Conservation (phyloP, 2,113 vertebrate species). For the Halcyon malimbica region DNA sequence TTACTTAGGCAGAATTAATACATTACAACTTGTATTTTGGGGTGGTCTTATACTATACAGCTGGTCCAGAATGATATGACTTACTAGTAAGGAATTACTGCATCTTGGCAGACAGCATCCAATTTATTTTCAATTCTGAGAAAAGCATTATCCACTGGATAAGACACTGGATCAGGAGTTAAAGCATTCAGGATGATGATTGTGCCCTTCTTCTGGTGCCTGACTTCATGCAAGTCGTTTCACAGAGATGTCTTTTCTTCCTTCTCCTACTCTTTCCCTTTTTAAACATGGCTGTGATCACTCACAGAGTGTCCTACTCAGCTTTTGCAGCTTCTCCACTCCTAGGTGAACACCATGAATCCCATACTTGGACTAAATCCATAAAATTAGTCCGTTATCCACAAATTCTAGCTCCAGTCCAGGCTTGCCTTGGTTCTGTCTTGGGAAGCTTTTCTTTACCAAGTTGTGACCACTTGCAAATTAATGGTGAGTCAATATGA, state of each 20-base stretch:
- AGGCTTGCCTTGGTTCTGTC: neutral
- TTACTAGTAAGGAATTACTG: neutral
- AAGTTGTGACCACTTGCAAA: neutral
- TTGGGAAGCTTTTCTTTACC: neutral
- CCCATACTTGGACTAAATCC: neutral
- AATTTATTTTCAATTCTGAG: conserved; percentile 36
- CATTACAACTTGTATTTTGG: conserved; percentile 23
- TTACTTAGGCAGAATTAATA: conserved; percentile 57
- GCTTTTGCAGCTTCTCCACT: neutral
- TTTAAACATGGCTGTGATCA: neutral
- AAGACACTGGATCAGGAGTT: neutral
- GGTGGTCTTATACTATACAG: neutral
- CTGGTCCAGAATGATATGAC: conserved; percentile 5
- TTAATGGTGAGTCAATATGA: neutral
- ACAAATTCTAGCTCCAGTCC: neutral
- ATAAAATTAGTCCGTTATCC: neutral
- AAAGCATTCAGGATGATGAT: neutral
- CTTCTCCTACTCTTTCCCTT: neutral
- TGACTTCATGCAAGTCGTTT: neutral
- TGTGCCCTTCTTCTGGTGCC: neutral
- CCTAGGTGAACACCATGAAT: neutral
- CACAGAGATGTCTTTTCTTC: neutral
- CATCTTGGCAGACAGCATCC: conserved; percentile 8
- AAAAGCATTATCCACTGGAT: neutral
- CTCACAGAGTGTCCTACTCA: neutral